These are phyloP conservation scores for Onthophagus sagittarius DNA, from an alignment of 2,888 invertebrate genomes.

Conservation along the genomic window DNA sequence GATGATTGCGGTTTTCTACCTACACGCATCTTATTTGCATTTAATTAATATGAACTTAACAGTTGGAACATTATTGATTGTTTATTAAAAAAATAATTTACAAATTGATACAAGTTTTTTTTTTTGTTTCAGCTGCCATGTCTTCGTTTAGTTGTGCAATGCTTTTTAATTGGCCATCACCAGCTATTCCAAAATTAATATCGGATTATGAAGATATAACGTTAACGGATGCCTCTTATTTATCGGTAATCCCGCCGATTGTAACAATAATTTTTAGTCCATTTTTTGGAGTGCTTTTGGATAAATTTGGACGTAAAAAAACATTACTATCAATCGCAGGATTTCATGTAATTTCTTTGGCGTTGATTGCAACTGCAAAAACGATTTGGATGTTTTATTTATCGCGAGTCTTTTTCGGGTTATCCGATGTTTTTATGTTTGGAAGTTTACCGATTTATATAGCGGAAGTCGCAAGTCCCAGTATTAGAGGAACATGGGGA, in stretches of 20 bases:
- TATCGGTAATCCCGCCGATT: slow-evolving; percentile 29
- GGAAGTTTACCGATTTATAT: slow-evolving; percentile 33
- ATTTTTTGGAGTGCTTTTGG: slow-evolving; percentile 21
- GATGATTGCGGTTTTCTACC: not conserved
- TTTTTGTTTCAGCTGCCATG: slow-evolving; percentile 27
- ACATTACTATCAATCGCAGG: slow-evolving; percentile 32
- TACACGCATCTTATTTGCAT: not conserved
- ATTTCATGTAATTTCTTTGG: slow-evolving; percentile 34
- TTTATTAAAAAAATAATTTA: not conserved
- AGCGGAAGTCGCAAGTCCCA: slow-evolving; percentile 38
- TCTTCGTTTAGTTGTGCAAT: slow-evolving; percentile 27
- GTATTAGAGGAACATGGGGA: slow-evolving; percentile 39
- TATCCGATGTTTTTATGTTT: slow-evolving; percentile 36
- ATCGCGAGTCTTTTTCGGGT: slow-evolving; percentile 35
- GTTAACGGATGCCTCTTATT: slow-evolving; percentile 28
- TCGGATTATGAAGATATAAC: slow-evolving; percentile 23
- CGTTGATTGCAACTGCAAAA: slow-evolving; percentile 31
- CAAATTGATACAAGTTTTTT: not conserved
- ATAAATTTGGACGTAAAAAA: slow-evolving; percentile 32
- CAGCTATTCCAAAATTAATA: slow-evolving; percentile 29
- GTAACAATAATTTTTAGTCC: slow-evolving; percentile 26
- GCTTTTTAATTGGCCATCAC: slow-evolving; percentile 31
- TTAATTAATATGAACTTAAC: not conserved
- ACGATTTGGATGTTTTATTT: slow-evolving; percentile 37
- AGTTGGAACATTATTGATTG: not conserved